Percentiles rank a stretch among this genome's conserved stretches.
Conservation (phyloP, 2,888 invertebrate genomes). For the Melinaea marsaeus region DNA sequence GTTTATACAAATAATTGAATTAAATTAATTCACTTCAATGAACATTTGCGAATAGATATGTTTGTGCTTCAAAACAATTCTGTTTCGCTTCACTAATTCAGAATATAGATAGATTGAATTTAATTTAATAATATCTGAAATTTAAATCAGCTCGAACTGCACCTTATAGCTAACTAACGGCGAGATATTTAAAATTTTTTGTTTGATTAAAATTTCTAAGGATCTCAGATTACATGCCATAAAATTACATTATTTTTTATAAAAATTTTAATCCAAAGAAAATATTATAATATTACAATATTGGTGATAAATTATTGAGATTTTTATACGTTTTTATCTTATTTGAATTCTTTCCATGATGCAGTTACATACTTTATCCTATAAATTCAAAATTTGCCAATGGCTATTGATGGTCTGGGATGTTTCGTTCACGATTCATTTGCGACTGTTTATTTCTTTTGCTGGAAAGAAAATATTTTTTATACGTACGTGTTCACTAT, state of each 20-base stretch:
- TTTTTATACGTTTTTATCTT: too few species aligned
- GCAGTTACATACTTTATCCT: not conserved
- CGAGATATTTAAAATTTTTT: too few species aligned
- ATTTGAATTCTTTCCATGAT: too few species aligned
- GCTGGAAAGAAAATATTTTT: not conserved
- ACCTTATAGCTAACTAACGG: slow-evolving; percentile 8
- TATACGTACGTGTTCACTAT: not conserved
- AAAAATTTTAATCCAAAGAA: too few species aligned
- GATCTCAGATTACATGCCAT: too few species aligned
- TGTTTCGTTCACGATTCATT: not conserved
- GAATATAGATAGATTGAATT: not conserved
- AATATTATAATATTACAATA: too few species aligned
- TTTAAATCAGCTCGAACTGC: slow-evolving; percentile 8
- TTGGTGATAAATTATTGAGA: too few species aligned
- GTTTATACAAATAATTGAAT: slow-evolving; percentile 21
- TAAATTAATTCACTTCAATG: slow-evolving; percentile 32
- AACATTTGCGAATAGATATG: slow-evolving; percentile 29
- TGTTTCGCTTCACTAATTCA: slow-evolving; percentile 9
- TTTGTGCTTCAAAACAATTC: slow-evolving; percentile 13
- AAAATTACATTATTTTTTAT: too few species aligned
- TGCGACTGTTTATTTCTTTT: not conserved
- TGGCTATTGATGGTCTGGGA: not conserved
- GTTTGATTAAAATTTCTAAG: too few species aligned
- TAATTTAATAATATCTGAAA: slow-evolving; percentile 2
- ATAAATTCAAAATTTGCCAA: not conserved